Evolutionary conservation across 2,797 vertebrate species (phyloP).

Genomic region (Myripristis jacobus): DNA sequence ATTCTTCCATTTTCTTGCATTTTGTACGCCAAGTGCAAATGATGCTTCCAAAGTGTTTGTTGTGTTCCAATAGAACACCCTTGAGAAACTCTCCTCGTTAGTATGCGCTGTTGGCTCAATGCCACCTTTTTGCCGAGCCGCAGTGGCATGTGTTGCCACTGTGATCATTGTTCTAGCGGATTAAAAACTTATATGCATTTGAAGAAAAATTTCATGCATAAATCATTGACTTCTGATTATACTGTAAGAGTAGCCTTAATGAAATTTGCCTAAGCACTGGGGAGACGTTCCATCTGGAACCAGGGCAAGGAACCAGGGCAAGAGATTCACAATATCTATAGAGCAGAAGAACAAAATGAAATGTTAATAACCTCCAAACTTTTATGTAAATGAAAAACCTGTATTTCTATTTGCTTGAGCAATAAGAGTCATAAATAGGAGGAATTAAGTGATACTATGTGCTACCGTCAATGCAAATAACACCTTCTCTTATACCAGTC

Average conservation of each 20-base stretch:
- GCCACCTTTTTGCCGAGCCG: slow-evolving; percentile 47
- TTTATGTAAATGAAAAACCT: neutral
- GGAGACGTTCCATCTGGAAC: slow-evolving; percentile 11
- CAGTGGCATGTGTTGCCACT: slow-evolving; percentile 34
- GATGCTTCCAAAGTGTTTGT: slow-evolving; percentile 55
- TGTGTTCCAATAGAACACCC: slow-evolving; percentile 45
- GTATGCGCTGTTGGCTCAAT: slow-evolving; percentile 60
- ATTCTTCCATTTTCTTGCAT: slow-evolving; percentile 65
- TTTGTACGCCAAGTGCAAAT: slow-evolving; percentile 44
- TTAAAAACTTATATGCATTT: slow-evolving; percentile 23
- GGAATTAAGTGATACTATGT: too few species aligned
- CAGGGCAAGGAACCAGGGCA: slow-evolving; percentile 2
- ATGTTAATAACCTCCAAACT: slow-evolving; percentile 6
- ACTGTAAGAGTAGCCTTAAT: slow-evolving; percentile 27
- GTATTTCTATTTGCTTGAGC: too few species aligned
- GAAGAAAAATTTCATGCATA: slow-evolving; percentile 50
- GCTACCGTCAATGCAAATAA: too few species aligned
- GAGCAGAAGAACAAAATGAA: slow-evolving; percentile 9
- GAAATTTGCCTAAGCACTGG: slow-evolving; percentile 28
- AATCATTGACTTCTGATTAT: slow-evolving; percentile 53
- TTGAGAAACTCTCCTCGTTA: slow-evolving; percentile 63
- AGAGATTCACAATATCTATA: slow-evolving; percentile 11
- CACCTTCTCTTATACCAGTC: too few species aligned
- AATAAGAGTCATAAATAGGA: too few species aligned
- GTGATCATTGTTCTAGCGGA: slow-evolving; percentile 45